A percentile compares a stretch with the other conserved stretches of the same genome.
Conservation (phyloP, 1,140 invertebrate genomes). For the Caerostris extrusa region DNA sequence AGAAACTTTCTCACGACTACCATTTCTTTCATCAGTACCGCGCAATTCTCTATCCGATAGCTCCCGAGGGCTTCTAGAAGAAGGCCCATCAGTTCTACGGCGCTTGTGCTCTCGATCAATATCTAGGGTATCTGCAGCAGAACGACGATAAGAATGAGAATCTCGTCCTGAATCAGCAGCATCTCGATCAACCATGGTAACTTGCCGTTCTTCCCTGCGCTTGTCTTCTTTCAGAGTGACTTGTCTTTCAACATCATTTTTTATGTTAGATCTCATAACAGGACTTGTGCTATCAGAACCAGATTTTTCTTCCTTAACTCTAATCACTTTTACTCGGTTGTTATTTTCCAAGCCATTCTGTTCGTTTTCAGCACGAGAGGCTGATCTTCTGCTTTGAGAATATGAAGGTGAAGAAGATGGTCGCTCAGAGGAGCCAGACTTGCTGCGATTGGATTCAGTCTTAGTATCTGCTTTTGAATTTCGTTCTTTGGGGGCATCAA, state of each 20-base stretch:
- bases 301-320: slow-evolving; percentile 56
- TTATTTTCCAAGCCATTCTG: slow-evolving; percentile 69
- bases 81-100: slow-evolving; percentile 53
- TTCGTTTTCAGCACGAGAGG: slow-evolving; percentile 20
- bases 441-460: background rate
- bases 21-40: slow-evolving; percentile 52
- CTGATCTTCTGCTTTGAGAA: slow-evolving; percentile 1
- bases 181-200: slow-evolving; percentile 18
- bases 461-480: slow-evolving; percentile 9
- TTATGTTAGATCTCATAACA: background rate
- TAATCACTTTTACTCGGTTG: background rate
- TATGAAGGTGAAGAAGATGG: slow-evolving; percentile 7
- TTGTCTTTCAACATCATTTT: slow-evolving; percentile 16
- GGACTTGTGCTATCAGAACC: slow-evolving; percentile 50
- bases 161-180: slow-evolving; percentile 16
- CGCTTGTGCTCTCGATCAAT: slow-evolving; percentile 67
- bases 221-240: slow-evolving; percentile 22
- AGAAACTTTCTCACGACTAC: slow-evolving; percentile 34
- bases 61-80: slow-evolving; percentile 66
- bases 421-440: slow-evolving; percentile 28
- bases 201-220: slow-evolving; percentile 5
- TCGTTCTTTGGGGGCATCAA: slow-evolving; percentile 27
- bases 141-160: slow-evolving; percentile 52
- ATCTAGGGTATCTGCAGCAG: slow-evolving; percentile 19
- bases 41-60: slow-evolving; percentile 41